phyloP scores from a whole-genome alignment of 2,888 invertebrate species.

The Frankliniella intonsa region DNA sequence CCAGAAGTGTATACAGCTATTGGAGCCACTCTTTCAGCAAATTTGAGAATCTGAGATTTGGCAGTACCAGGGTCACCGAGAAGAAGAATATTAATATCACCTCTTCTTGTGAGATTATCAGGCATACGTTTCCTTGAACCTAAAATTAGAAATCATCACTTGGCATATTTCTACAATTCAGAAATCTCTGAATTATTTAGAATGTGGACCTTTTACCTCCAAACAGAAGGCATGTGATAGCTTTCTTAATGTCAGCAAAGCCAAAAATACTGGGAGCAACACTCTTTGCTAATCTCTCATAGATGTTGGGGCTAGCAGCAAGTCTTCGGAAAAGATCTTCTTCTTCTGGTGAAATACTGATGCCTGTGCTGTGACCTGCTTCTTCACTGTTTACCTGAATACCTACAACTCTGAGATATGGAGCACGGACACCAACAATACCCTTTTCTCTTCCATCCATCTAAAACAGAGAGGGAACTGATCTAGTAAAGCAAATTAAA shows the following conservation, averaged over 20 bases:
- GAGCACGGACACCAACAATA: slow-evolving; percentile 84
- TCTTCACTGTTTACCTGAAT: slow-evolving; percentile 79
- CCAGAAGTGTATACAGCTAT: slow-evolving; percentile 97
- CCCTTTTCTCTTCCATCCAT: slow-evolving; percentile 69
- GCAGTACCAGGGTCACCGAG: slow-evolving; percentile 99
- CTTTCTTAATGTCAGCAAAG: slow-evolving; percentile 89
- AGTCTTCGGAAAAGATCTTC: slow-evolving; percentile 79
- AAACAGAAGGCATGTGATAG: slow-evolving; percentile 90
- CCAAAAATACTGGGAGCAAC: slow-evolving; percentile 98
- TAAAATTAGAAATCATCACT: slow-evolving; percentile 40
- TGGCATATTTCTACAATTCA: neutral
- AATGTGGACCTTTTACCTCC: slow-evolving; percentile 59
- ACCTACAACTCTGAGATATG: slow-evolving; percentile 92
- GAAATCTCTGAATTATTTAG: neutral
- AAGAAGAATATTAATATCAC: slow-evolving; percentile 92
- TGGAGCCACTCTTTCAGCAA: slow-evolving; percentile 91
- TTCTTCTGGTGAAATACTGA: slow-evolving; percentile 59
- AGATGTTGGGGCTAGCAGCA: slow-evolving; percentile 78
- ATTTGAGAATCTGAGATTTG: slow-evolving; percentile 96
- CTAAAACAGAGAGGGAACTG: slow-evolving; percentile 42
- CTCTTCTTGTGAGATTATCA: slow-evolving; percentile 90
- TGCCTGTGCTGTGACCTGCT: slow-evolving; percentile 50
- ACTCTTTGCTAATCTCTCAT: slow-evolving; percentile 81
- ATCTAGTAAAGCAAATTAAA: slow-evolving; percentile 8
- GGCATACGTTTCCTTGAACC: slow-evolving; percentile 82